Percentiles rank a stretch among this genome's conserved stretches.
phyloP scores from a whole-genome alignment of 1,140 invertebrate genomes.

The Aphelenchoides fujianensis region DNA sequence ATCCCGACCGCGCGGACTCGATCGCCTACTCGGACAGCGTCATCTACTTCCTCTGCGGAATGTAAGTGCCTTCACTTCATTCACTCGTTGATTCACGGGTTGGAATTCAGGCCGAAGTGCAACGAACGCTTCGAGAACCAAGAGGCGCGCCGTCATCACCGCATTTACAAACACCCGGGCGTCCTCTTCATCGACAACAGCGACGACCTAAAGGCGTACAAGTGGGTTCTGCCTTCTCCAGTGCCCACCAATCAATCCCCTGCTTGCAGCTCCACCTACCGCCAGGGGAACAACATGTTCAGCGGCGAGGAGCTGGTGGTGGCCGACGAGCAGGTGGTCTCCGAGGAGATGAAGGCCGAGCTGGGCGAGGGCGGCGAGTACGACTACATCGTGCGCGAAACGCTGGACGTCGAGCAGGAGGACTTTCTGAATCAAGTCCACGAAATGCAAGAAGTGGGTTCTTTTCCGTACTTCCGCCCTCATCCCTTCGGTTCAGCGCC shows the following conservation, averaged over 20 bases:
- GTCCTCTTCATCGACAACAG: conserved; percentile 22
- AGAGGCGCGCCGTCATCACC: conserved; percentile 14
- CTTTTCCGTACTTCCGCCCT: not conserved
- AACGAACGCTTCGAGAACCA: conserved; percentile 8
- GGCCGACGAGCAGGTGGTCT: conserved; percentile 15
- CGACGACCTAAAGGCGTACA: conserved; percentile 15
- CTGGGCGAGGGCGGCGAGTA: conserved; percentile 1
- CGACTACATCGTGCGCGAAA: not conserved
- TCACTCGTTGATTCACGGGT: conserved; percentile 16
- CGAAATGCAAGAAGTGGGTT: not conserved
- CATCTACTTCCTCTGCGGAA: no score
- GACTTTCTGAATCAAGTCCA: not conserved
- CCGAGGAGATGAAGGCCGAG: not conserved
- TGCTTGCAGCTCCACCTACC: no score
- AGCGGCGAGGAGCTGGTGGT: conserved; percentile 13
- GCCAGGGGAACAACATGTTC: not conserved
- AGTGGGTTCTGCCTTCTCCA: conserved; percentile 16
- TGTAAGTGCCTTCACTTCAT: not conserved
- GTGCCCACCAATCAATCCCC: no score
- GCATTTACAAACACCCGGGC: not conserved
- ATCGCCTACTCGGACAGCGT: no score
- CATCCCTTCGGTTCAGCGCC: not conserved
- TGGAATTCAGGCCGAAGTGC: conserved; percentile 24
- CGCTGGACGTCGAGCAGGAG: conserved; percentile 5
- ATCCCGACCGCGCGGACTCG: no score